Evolutionary conservation across 2,113 vertebrate species (phyloP).

Genomic region (Brachyistius frenatus): DNA sequence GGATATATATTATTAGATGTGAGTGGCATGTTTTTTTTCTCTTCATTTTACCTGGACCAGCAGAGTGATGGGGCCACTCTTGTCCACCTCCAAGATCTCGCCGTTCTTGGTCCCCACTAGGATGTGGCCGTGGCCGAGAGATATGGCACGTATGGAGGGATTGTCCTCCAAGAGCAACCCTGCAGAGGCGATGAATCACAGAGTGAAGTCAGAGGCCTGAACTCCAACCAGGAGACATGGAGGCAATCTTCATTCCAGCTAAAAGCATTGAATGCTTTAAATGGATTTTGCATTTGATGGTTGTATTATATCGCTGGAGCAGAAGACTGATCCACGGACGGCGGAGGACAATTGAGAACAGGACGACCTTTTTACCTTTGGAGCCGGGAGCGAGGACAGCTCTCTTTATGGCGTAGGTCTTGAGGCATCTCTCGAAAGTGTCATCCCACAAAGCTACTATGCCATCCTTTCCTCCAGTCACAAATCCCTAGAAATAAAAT

Average conservation of each 20-base stretch:
- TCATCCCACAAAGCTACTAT: slow-evolving; percentile 98
- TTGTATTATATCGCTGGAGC: slow-evolving; percentile 5
- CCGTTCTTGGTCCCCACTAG: slow-evolving; percentile 98
- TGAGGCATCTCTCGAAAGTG: slow-evolving; percentile 97
- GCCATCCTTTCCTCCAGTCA: slow-evolving; percentile 98
- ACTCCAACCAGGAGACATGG: neutral
- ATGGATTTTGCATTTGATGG: slow-evolving; percentile 34
- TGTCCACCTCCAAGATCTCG: slow-evolving; percentile 98
- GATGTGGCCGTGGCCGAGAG: slow-evolving; percentile 97
- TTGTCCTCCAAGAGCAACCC: slow-evolving; percentile 98
- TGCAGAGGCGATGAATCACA: slow-evolving; percentile 64
- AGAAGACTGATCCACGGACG: slow-evolving; percentile 9
- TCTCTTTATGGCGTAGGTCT: slow-evolving; percentile 98
- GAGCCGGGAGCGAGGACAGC: slow-evolving; percentile 96
- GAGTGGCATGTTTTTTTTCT: slow-evolving; percentile 1
- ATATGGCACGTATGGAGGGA: slow-evolving; percentile 99
- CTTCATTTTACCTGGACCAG: slow-evolving; percentile 80
- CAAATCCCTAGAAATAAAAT: slow-evolving; percentile 89
- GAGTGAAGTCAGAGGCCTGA: slow-evolving; percentile 26
- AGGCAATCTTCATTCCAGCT: slow-evolving; percentile 42
- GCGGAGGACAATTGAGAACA: neutral
- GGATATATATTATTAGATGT: neutral
- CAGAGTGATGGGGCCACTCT: slow-evolving; percentile 95
- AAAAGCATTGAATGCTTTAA: slow-evolving; percentile 38
- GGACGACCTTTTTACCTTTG: slow-evolving; percentile 88